These are phyloP conservation scores for Agonopterix subpropinquella DNA, from an alignment of 2,888 invertebrate genomes.

Conservation along the genomic window DNA sequence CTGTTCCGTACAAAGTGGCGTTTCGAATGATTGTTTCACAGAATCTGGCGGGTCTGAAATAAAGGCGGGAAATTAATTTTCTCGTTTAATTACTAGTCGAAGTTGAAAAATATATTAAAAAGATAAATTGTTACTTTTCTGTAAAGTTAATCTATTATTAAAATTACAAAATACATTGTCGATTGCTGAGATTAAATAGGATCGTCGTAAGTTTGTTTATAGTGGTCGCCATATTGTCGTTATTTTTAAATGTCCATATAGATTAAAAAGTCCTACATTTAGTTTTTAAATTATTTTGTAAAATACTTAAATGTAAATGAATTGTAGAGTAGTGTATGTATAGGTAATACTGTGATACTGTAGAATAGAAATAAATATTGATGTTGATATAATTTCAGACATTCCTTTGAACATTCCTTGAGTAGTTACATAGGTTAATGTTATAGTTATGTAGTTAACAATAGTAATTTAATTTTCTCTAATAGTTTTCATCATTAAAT, in stretches of 20 bases:
- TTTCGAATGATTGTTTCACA: conserved; percentile 58
- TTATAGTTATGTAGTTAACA: neutral
- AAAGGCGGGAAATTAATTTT: conserved; percentile 50
- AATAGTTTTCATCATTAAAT: conserved; percentile 2
- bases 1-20: conserved; percentile 57
- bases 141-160: neutral
- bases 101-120: conserved; percentile 4
- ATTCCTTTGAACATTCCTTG: neutral
- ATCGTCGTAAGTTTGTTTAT: neutral
- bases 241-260: neutral
- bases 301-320: conserved; percentile 1
- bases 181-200: neutral
- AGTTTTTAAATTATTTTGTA: conserved; percentile 6
- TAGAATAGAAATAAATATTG: neutral
- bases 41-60: conserved; percentile 56
- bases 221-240: conserved; percentile 4
- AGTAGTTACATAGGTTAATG: neutral
- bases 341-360: conserved; percentile 10
- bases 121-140: neutral
- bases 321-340: conserved; percentile 2
- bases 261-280: neutral
- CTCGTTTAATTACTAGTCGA: conserved; percentile 11
- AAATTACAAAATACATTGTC: neutral
- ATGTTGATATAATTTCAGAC: neutral
- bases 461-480: neutral